A percentile compares a stretch with the other conserved stretches of the same genome.
These are phyloP conservation scores for Xestia rhomboidea DNA, from an alignment of 2,888 invertebrate species.

Conservation along the genomic window DNA sequence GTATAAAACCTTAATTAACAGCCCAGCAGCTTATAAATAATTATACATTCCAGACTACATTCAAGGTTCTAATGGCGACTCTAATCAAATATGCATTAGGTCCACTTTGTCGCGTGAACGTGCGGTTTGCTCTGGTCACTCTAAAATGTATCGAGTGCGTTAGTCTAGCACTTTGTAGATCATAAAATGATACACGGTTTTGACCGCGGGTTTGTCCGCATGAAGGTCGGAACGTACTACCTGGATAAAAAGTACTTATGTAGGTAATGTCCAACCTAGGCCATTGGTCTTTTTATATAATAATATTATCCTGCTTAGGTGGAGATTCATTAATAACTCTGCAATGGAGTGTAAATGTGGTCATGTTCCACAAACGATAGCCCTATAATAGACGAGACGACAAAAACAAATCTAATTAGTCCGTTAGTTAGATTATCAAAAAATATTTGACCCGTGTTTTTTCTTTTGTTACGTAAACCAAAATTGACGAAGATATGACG, in stretches of 20 bases:
- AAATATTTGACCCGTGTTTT: too few species aligned
- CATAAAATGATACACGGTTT: not conserved
- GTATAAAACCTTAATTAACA: slow-evolving; percentile 9
- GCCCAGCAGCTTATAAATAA: slow-evolving; percentile 14
- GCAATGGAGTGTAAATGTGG: too few species aligned
- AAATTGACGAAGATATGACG: too few species aligned
- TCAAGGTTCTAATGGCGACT: slow-evolving; percentile 23
- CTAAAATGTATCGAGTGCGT: slow-evolving; percentile 41
- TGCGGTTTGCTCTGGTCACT: slow-evolving; percentile 37
- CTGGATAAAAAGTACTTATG: not conserved
- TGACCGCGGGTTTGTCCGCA: not conserved
- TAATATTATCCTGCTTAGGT: too few species aligned
- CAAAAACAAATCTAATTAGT: too few species aligned
- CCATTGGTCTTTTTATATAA: too few species aligned
- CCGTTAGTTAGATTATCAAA: too few species aligned
- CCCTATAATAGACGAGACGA: too few species aligned
- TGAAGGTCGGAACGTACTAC: not conserved
- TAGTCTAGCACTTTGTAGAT: not conserved
- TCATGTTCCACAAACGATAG: too few species aligned
- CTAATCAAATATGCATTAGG: slow-evolving; percentile 51
- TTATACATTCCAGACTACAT: slow-evolving; percentile 12
- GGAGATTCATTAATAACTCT: too few species aligned
- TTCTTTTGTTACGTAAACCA: too few species aligned
- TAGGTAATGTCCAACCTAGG: too few species aligned
- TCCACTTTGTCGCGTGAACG: slow-evolving; percentile 34